Evolutionary conservation across 2,888 invertebrate species (phyloP).

Genomic region (Disparrhopalites patrizii): DNA sequence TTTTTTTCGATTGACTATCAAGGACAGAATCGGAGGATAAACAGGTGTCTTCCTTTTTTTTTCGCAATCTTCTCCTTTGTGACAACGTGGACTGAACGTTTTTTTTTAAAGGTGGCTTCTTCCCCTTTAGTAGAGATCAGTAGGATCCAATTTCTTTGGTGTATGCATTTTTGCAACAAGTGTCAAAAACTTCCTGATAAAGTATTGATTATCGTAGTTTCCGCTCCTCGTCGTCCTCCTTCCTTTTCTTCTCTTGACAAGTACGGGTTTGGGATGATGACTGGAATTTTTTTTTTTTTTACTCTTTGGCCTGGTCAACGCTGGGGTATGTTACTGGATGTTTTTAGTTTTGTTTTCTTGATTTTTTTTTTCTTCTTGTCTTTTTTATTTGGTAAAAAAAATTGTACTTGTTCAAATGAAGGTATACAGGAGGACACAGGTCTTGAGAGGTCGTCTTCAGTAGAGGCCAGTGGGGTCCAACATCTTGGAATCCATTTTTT

Average conservation of each 20-base stretch:
- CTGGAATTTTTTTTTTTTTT: conserved; percentile 5
- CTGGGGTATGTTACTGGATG: too few species aligned
- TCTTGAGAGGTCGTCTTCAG: conserved; percentile 17
- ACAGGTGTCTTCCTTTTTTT: too few species aligned
- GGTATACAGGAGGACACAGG: neutral
- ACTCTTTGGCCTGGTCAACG: too few species aligned
- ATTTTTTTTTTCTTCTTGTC: neutral
- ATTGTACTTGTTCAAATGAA: neutral
- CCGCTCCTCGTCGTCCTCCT: too few species aligned
- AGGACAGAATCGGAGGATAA: too few species aligned
- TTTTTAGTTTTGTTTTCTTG: neutral
- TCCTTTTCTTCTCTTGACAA: too few species aligned
- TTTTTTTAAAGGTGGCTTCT: neutral
- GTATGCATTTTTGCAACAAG: conserved; percentile 22
- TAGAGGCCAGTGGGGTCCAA: conserved; percentile 48
- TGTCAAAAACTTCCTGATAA: neutral
- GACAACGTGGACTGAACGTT: too few species aligned
- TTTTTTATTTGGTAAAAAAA: neutral
- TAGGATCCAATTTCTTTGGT: conserved; percentile 44
- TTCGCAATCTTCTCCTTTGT: too few species aligned
- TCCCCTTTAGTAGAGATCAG: conserved; percentile 38
- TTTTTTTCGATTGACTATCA: too few species aligned
- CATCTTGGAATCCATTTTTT: conserved; percentile 44
- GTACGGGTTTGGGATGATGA: neutral
- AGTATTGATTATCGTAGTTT: too few species aligned